phyloP scores from a whole-genome alignment of 2,888 invertebrate genomes.

The Rotaria sp. region DNA sequence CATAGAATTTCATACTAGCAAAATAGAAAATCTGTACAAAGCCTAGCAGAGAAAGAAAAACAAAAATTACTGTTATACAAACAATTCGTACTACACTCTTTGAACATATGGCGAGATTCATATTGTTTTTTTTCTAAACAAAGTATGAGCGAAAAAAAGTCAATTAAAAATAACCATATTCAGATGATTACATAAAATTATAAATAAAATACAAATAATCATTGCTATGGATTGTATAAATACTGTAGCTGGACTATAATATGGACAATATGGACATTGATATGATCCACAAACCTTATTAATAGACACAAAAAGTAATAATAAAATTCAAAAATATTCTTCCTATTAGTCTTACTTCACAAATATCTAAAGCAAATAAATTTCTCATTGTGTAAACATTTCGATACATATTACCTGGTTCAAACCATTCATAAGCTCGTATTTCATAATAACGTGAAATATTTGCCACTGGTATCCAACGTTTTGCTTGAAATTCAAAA shows the following conservation, averaged over 20 bases:
- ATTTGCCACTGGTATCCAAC: constrained; percentile 92
- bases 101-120: background rate
- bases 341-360: constrained; percentile 49
- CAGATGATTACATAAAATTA: background rate
- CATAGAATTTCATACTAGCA: too few species aligned
- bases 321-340: constrained; percentile 43
- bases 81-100: background rate
- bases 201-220: background rate
- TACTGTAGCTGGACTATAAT: constrained; percentile 44
- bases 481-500: constrained; percentile 80
- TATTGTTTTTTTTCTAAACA: background rate
- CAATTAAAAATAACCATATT: background rate
- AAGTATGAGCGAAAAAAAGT: background rate
- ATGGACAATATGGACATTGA: constrained; percentile 56
- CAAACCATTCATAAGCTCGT: constrained; percentile 86
- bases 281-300: constrained; percentile 56
- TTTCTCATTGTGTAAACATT: constrained; percentile 42
- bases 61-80: background rate
- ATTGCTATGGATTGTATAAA: background rate
- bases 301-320: constrained; percentile 49
- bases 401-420: constrained; percentile 67
- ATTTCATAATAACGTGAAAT: constrained; percentile 84
- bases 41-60: too few species aligned
- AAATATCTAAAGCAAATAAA: constrained; percentile 53
- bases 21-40: too few species aligned